phyloP scores from a whole-genome alignment of 2,888 invertebrate species.

The Liodrosophila aerea region DNA sequence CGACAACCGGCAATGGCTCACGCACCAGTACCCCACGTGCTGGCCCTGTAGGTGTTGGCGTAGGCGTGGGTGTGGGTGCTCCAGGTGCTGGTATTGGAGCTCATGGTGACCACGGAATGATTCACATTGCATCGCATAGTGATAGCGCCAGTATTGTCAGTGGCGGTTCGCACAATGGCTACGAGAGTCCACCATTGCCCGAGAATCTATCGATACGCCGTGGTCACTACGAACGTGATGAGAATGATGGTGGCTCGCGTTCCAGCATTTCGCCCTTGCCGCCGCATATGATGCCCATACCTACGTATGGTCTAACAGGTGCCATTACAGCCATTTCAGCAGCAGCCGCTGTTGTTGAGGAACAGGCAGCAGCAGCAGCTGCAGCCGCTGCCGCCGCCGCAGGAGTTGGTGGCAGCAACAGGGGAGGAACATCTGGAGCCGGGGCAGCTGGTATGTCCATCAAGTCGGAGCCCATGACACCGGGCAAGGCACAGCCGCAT shows the following conservation, averaged over 20 bases:
- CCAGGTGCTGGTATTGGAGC: slow-evolving; percentile 8
- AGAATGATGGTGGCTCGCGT: slow-evolving; percentile 55
- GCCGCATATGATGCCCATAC: slow-evolving; percentile 71
- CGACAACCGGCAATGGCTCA: slow-evolving; percentile 67
- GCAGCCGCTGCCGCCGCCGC: slow-evolving; percentile 53
- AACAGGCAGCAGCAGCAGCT: slow-evolving; percentile 71
- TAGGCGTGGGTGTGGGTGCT: slow-evolving; percentile 1
- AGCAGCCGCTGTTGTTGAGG: slow-evolving; percentile 76
- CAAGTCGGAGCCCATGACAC: slow-evolving; percentile 71
- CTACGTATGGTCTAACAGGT: slow-evolving; percentile 79
- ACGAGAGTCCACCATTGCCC: slow-evolving; percentile 77
- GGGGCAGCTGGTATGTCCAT: slow-evolving; percentile 44
- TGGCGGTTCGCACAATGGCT: slow-evolving; percentile 68
- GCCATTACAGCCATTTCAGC: slow-evolving; percentile 81
- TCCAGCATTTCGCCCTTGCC: slow-evolving; percentile 64
- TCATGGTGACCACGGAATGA: slow-evolving; percentile 19
- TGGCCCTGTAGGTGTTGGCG: slow-evolving; percentile 3
- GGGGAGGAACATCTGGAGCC: slow-evolving; percentile 23
- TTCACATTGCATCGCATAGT: no score
- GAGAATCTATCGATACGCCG: slow-evolving; percentile 80
- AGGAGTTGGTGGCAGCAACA: slow-evolving; percentile 45
- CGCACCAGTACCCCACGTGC: slow-evolving; percentile 42
- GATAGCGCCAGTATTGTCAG: slow-evolving; percentile 37
- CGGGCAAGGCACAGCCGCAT: slow-evolving; percentile 56
- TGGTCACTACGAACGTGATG: slow-evolving; percentile 61